Evolutionary conservation across 2,797 vertebrate genomes (phyloP).

Genomic region (Glyptemys insculpta): DNA sequence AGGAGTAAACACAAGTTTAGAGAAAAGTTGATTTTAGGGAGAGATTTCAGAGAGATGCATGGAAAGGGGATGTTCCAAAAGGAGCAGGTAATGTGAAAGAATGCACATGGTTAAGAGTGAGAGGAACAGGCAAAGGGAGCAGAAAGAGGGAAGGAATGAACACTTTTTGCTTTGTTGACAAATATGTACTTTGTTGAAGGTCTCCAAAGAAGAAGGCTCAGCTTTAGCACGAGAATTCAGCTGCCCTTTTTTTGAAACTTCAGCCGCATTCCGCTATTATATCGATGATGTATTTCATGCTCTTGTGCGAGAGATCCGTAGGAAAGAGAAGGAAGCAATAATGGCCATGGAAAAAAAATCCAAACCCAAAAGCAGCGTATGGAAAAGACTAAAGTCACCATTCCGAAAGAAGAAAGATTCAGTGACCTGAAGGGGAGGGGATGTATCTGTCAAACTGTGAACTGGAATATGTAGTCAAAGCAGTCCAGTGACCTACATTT

Average conservation of each 20-base stretch:
- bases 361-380: constrained; percentile 83
- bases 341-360: constrained; percentile 85
- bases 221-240: constrained; percentile 87
- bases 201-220: constrained; percentile 89
- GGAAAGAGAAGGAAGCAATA: constrained; percentile 84
- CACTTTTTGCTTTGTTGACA: neutral
- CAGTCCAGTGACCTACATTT: neutral
- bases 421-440: constrained; percentile 80
- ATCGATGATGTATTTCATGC: constrained; percentile 91
- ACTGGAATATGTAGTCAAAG: constrained; percentile 17
- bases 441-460: neutral
- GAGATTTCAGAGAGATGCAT: neutral
- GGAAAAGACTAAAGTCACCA: constrained; percentile 86
- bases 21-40: neutral
- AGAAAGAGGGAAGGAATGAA: rapidly evolving
- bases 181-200: constrained; percentile 68
- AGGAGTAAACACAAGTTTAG: neutral
- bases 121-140: neutral
- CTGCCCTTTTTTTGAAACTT: constrained; percentile 91
- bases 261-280: constrained; percentile 88
- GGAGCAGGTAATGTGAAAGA: neutral
- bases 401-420: constrained; percentile 88
- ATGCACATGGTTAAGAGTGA: neutral
- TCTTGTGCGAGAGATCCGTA: constrained; percentile 88
- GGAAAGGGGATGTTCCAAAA: rapidly evolving